These are phyloP conservation scores for Trachythela sp. DNA, from an alignment of 64 coral and sea anemone genomes.

Conservation along the genomic window DNA sequence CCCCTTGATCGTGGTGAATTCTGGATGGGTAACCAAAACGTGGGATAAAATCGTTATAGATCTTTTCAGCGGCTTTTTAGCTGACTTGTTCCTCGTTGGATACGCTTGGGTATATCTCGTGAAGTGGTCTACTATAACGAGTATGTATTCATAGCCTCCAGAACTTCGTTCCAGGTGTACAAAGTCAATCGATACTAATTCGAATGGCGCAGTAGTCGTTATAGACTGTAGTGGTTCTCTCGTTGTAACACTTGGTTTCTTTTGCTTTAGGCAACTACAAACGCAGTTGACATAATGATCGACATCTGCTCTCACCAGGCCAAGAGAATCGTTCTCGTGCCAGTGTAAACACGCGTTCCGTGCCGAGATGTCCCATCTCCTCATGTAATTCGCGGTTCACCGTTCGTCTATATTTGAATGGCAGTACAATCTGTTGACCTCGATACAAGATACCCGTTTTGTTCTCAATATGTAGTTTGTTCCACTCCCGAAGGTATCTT, in stretches of 20 bases:
- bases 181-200: constrained; percentile 52
- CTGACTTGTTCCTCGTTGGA: constrained; percentile 37
- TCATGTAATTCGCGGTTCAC: constrained; percentile 46
- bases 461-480: constrained; percentile 19
- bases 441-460: constrained; percentile 19
- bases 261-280: constrained; percentile 50
- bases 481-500: constrained; percentile 28
- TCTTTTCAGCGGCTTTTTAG: constrained; percentile 11
- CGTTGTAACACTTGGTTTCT: constrained; percentile 10
- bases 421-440: constrained; percentile 37
- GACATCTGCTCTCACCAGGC: constrained; percentile 40
- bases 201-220: constrained; percentile 47
- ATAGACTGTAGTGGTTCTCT: constrained; percentile 39
- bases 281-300: constrained; percentile 35
- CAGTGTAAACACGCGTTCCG: constrained; percentile 34
- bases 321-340: constrained; percentile 43
- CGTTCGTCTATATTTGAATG: neutral
- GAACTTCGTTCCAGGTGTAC: constrained; percentile 54
- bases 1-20: constrained; percentile 38
- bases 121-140: constrained; percentile 50
- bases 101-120: constrained; percentile 52
- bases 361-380: constrained; percentile 47
- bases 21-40: constrained; percentile 31
- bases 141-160: constrained; percentile 50
- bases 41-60: constrained; percentile 20